Conservation (phyloP, 1,140 invertebrate species). For the Kradibia gibbosae region DNA sequence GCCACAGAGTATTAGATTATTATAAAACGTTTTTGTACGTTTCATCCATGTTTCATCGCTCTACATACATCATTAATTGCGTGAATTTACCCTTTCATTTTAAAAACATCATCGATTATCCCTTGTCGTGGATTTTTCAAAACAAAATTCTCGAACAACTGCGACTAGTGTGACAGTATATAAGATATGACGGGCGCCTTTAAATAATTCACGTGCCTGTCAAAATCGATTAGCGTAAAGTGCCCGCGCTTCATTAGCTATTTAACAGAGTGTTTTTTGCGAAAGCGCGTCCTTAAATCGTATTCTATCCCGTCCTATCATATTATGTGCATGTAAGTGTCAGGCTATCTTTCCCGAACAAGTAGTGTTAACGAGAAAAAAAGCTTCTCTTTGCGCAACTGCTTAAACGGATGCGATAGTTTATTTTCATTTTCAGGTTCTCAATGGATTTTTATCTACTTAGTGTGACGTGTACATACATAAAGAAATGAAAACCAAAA, state of each 20-base stretch:
- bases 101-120: neutral
- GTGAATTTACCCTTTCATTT: neutral
- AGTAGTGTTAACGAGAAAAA: neutral
- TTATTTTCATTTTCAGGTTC: neutral
- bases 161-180: neutral
- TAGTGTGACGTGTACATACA: too few relatives aligned
- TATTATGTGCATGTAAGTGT: neutral
- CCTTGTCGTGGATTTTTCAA: neutral
- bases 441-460: neutral
- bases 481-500: too few relatives aligned
- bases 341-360: neutral
- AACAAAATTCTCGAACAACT: neutral
- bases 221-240: slow-evolving; percentile 24
- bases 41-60: neutral
- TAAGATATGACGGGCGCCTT: neutral
- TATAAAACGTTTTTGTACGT: neutral
- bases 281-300: neutral
- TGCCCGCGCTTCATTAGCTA: slow-evolving; percentile 14
- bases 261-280: slow-evolving; percentile 23
- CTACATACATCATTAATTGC: neutral
- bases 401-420: neutral
- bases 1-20: neutral
- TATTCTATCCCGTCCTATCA: neutral
- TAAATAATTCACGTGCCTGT: slow-evolving; percentile 38
- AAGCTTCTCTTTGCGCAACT: neutral